A percentile compares a stretch with the other conserved stretches of the same genome.
Evolutionary conservation across 2,797 vertebrate species (phyloP).

Genomic region (Microcaecilia unicolor): DNA sequence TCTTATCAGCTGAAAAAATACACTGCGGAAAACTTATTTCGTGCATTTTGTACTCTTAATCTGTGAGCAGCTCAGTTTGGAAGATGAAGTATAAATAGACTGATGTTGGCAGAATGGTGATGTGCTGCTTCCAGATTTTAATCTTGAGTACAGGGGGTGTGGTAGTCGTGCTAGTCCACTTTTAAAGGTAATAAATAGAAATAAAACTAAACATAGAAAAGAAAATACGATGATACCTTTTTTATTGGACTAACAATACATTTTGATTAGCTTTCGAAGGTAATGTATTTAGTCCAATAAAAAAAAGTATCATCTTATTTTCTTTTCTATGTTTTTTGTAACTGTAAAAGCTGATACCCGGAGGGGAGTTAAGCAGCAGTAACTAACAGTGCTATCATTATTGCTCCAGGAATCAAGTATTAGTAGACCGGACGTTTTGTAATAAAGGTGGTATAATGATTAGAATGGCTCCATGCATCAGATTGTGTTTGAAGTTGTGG

Average conservation of each 20-base stretch:
- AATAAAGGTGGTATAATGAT: conserved; percentile 62
- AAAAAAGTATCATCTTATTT: too few relatives aligned
- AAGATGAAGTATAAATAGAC: conserved; percentile 54
- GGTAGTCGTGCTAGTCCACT: too few relatives aligned
- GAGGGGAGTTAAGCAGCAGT: conserved; percentile 37
- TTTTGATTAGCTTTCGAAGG: too few relatives aligned
- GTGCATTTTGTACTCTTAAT: conserved; percentile 21
- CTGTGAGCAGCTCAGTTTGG: conserved; percentile 44
- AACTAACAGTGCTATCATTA: conserved; percentile 47
- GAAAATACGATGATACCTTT: too few relatives aligned
- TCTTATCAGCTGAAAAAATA: too few relatives aligned
- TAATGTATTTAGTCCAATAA: too few relatives aligned
- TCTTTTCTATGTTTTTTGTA: too few relatives aligned
- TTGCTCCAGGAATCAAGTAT: conserved; percentile 49
- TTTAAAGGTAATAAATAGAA: too few relatives aligned
- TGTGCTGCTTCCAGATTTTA: conserved; percentile 45
- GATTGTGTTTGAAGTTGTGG: too few relatives aligned
- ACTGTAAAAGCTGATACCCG: conserved; percentile 52
- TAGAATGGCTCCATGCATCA: conserved; percentile 51
- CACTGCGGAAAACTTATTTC: conserved; percentile 21
- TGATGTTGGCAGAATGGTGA: conserved; percentile 51
- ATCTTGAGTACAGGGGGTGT: too few relatives aligned
- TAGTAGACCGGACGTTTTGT: conserved; percentile 55
- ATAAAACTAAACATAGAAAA: too few relatives aligned
- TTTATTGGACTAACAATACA: too few relatives aligned